Base-by-base conservation (phyloP, 2,797 vertebrate genomes). In the Anisognathus igniventris region DNA sequence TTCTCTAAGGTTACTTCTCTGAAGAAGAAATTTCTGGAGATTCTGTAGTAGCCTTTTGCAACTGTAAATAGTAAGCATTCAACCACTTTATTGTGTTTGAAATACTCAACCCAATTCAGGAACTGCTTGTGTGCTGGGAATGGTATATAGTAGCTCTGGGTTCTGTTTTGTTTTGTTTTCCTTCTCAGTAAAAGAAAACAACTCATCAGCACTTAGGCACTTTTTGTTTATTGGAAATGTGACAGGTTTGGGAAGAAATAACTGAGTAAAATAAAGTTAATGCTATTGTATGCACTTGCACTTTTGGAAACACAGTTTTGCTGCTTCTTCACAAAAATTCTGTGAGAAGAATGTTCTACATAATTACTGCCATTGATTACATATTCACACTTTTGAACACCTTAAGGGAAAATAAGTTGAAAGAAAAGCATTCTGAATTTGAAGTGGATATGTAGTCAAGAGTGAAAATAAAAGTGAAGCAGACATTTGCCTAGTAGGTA, bases 351-450 rank as follows among this genome's bases (percentile, higher is more conserved):
- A 74, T 87, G 42, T 66, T 57, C 27, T 37, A 4, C 78, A 54
- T 86, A 91, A 84, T 95, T 94, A 91, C 39, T 92, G 24, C 19
- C 25, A 60, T 61, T 77, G 77, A 92, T 88, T 92, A 86, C 22
- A 45, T 82, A 93, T 93, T 93, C 89, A 85, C 28, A 66, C 70
- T 57, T 88, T 76, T 77, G 60, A 93, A 92, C 67, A 90, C 42
- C 81, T 94, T 76, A 79, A 90, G 83, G 51, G 44, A 88, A 93
- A 93, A 88, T 51, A 70, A 60, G 56, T 64, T 91, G 64, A 94
- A 96, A 94, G 84, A 88, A 95, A 86, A 90, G 35, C 30, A 53
- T 78, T 84, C 66, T 81, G 82, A 89, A 89, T 94, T 89, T 96
- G 71, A 93, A 77, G 51, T 76, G 68, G 47, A 58, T 92, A 61